Conservation (phyloP, 2,888 invertebrate genomes). For the Sphaerophoria rueppellii region DNA sequence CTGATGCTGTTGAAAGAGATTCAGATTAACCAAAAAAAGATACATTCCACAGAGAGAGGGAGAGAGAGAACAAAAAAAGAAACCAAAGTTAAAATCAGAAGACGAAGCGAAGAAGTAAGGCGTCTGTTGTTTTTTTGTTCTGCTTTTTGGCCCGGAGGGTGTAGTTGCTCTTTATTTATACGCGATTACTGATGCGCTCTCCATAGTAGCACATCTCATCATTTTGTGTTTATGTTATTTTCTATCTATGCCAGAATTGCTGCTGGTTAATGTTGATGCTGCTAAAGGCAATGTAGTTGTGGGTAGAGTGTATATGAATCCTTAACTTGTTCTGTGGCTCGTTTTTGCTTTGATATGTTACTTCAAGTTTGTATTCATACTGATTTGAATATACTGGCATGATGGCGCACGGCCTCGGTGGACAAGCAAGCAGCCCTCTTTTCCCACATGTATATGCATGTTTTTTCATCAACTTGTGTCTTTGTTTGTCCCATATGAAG, state of each 20-base stretch:
- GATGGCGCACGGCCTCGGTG: background rate
- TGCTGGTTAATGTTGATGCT: no score
- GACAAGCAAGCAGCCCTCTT: background rate
- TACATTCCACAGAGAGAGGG: constrained; percentile 25
- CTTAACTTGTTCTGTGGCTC: constrained; percentile 59
- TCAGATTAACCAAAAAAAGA: constrained; percentile 33
- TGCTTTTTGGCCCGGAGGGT: constrained; percentile 52
- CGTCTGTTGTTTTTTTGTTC: constrained; percentile 39
- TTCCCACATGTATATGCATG: background rate
- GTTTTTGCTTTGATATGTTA: constrained; percentile 50
- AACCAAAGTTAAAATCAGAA: no score
- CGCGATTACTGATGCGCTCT: constrained; percentile 68
- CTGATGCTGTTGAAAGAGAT: constrained; percentile 17
- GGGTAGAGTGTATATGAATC: constrained; percentile 35
- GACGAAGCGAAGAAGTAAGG: constrained; percentile 40
- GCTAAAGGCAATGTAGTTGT: background rate
- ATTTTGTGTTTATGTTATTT: constrained; percentile 54
- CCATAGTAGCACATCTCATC: constrained; percentile 67
- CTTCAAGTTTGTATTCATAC: constrained; percentile 43
- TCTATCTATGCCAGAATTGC: background rate
- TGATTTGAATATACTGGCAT: constrained; percentile 56
- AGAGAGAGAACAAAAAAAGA: no score
- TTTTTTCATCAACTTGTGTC: constrained; percentile 24
- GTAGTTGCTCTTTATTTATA: constrained; percentile 73
- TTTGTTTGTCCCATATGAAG: constrained; percentile 40